phyloP scores from a whole-genome alignment of 2,113 vertebrate genomes.

The Herpailurus yagouaroundi region DNA sequence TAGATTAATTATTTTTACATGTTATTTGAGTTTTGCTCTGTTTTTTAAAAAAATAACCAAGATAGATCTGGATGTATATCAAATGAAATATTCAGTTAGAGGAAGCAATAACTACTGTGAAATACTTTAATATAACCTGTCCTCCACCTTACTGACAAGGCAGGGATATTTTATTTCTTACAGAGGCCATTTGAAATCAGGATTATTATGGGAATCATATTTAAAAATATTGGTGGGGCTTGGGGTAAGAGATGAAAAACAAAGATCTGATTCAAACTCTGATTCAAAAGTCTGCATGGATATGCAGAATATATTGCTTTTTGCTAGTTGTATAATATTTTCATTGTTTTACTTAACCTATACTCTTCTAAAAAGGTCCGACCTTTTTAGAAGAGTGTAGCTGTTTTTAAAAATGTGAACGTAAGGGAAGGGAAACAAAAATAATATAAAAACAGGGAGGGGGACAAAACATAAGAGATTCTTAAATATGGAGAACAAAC shows the following conservation, averaged over 20 bases:
- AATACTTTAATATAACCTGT: background rate
- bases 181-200: slow-evolving; percentile 25
- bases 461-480: no score
- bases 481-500: no score
- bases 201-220: background rate
- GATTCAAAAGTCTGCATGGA: background rate
- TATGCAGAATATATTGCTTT: background rate
- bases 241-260: background rate
- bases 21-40: background rate
- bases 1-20: slow-evolving; percentile 27
- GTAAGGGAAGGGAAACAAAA: no score
- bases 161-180: background rate
- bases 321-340: background rate
- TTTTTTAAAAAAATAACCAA: background rate
- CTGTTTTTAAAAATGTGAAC: no score
- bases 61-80: background rate
- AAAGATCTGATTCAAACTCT: background rate
- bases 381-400: no score
- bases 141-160: background rate
- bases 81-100: background rate
- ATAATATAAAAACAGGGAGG: no score
- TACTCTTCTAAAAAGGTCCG: background rate
- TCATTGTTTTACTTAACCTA: background rate
- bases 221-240: background rate
- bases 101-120: background rate